Base-by-base conservation (phyloP, 2,888 invertebrate species). In the Silvanus unidentatus region DNA sequence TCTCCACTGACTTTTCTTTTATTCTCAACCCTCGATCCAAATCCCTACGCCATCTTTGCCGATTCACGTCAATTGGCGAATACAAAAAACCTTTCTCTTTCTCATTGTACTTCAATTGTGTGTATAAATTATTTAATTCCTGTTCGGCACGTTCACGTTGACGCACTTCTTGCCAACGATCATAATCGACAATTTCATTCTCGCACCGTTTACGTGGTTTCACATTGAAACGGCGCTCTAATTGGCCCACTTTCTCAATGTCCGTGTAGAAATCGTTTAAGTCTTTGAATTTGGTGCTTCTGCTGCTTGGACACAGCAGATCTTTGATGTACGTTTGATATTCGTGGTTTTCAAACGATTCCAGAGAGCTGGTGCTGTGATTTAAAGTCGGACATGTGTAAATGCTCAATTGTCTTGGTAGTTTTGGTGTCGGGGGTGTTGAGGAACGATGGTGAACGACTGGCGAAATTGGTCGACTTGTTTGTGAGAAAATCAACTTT, bases 1-100 rank as follows among this genome's bases (percentile, higher is more conserved):
- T 88, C 68, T 89, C 88, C 0, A 94, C 89, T 0, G 93, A 92
- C 64, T 88, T 86, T 66, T 92, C 89, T 66, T 88, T 90, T 30
- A 83, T 80, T 59, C 86, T 77, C 29, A 95, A 72, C 0, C 90
- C 88, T 52, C 84, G 76, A 62, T 92, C 92, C 16, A 75, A 75
- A 43, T 84, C 81, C 27, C 80, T 80, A 50, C 78, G 81, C 94
- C 94, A 94, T 50, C 83, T 80, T 37, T 82, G 77, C 39, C 82
- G 81, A 44, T 84, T 83, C 0, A 84, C 72, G 58, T 88, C 85
- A 60, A 83, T 82, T 0, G 90, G 83, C 38, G 83, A 80, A 71
- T 88, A 93, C 12, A 92, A 73, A 58, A 94, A 84, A 64, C 91
- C 90, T 51, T 87, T 86, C 60, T 91, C 86, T 54, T 78, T 82